phyloP scores from a whole-genome alignment of 2,113 vertebrate species.

The Aegithalos caudatus region DNA sequence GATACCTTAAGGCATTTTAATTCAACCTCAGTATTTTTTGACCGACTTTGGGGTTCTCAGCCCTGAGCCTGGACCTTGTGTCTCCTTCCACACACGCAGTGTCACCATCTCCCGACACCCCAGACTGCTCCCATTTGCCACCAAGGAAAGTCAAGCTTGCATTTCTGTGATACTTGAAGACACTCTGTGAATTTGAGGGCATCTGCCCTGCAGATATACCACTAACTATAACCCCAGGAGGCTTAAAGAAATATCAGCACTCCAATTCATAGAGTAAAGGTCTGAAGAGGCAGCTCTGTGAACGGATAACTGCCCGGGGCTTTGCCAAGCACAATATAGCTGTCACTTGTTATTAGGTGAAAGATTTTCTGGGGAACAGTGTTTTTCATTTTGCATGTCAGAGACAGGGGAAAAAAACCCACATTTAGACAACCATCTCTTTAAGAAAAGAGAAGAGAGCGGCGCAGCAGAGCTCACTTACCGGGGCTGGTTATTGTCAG shows the following conservation, averaged over 20 bases:
- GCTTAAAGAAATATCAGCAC: conserved; percentile 70
- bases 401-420: neutral
- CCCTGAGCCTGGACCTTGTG: neutral
- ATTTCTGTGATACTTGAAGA: conserved; percentile 54
- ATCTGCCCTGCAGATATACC: conserved; percentile 61
- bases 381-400: conserved; percentile 73
- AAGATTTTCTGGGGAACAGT: conserved; percentile 69
- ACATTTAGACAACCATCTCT: conserved; percentile 68
- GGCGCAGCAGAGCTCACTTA: conserved; percentile 74
- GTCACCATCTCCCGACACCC: neutral
- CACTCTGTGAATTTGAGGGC: conserved; percentile 29
- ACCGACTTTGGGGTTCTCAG: neutral
- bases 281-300: conserved; percentile 64
- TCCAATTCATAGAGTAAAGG: conserved; percentile 68
- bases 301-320: conserved; percentile 67
- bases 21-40: neutral
- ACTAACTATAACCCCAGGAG: conserved; percentile 62
- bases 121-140: neutral
- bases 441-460: conserved; percentile 42
- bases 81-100: accelerated
- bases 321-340: conserved; percentile 72
- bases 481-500: conserved; percentile 93
- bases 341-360: conserved; percentile 72
- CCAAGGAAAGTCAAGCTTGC: conserved; percentile 8
- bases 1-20: neutral